Percentiles rank a stretch among this genome's conserved stretches.
These are phyloP conservation scores for Xenopus petersii DNA, from an alignment of 2,797 vertebrate species.

Conservation along the genomic window DNA sequence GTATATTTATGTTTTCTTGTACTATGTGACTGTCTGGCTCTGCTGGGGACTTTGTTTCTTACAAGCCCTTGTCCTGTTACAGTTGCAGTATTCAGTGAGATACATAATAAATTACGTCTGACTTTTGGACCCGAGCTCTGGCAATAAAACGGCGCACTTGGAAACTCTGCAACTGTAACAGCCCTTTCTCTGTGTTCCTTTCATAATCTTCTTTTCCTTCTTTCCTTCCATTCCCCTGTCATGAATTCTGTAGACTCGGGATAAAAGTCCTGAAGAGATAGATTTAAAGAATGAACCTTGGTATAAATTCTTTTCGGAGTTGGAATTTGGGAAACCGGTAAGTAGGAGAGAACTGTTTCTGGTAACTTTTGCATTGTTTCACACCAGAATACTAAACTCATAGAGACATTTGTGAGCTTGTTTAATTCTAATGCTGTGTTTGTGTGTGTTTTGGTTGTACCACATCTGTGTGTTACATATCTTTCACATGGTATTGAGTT, in stretches of 20 bases:
- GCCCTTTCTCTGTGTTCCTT: slow-evolving; percentile 71
- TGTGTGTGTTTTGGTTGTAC: too few species aligned
- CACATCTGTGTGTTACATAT: too few species aligned
- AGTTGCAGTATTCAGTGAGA: slow-evolving; percentile 65
- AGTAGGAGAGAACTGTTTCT: slow-evolving; percentile 73
- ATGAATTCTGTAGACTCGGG: slow-evolving; percentile 91
- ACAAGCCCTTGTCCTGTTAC: slow-evolving; percentile 72
- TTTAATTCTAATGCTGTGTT: too few species aligned
- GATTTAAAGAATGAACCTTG: slow-evolving; percentile 99
- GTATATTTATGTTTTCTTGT: slow-evolving; percentile 54
- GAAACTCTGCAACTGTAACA: slow-evolving; percentile 72
- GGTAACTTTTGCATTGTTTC: background rate
- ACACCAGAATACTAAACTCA: too few species aligned
- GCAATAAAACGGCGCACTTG: slow-evolving; percentile 16
- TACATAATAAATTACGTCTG: slow-evolving; percentile 26
- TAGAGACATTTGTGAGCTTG: too few species aligned
- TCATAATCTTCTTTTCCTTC: slow-evolving; percentile 91
- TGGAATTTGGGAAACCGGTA: slow-evolving; percentile 99
- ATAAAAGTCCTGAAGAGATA: slow-evolving; percentile 98
- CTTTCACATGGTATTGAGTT: too few species aligned
- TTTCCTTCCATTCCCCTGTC: slow-evolving; percentile 84
- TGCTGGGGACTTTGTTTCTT: slow-evolving; percentile 64
- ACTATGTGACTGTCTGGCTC: slow-evolving; percentile 60
- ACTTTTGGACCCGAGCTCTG: slow-evolving; percentile 13
- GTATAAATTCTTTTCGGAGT: slow-evolving; percentile 99